Percentiles rank a stretch among this genome's conserved stretches.
Conservation (phyloP, 2,888 invertebrate genomes). For the Miltochrista miniata region DNA sequence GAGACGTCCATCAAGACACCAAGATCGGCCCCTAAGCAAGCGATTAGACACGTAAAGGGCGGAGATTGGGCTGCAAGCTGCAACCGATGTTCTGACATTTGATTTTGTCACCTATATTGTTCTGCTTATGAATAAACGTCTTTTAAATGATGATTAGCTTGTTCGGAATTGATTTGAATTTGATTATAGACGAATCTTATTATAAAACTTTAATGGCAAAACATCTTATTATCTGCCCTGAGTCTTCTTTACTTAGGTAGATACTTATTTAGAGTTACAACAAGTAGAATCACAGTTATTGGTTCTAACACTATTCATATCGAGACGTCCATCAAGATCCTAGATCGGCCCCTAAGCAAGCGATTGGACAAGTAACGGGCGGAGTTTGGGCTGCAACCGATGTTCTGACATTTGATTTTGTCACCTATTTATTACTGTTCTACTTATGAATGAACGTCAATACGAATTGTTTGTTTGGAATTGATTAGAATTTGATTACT, state of each 20-base stretch:
- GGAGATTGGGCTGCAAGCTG: conserved; percentile 26
- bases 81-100: conserved; percentile 17
- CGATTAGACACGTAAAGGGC: conserved; percentile 54
- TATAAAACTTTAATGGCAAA: too few relatives aligned
- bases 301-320: conserved; percentile 62
- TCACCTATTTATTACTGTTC: conserved; percentile 3
- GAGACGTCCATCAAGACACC: conserved; percentile 62
- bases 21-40: conserved; percentile 47
- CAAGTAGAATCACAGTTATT: conserved; percentile 73
- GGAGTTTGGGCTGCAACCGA: conserved; percentile 25
- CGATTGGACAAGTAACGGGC: conserved; percentile 54
- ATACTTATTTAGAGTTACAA: too few relatives aligned
- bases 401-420: conserved; percentile 20
- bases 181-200: too few relatives aligned
- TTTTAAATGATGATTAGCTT: too few relatives aligned
- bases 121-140: too few relatives aligned
- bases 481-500: too few relatives aligned
- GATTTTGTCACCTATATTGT: conserved; percentile 13
- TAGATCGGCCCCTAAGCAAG: conserved; percentile 46
- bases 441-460: too few relatives aligned
- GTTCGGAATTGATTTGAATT: too few relatives aligned
- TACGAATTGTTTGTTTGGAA: too few relatives aligned
- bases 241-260: too few relatives aligned
- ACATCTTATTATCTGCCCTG: too few relatives aligned
- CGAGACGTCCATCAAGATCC: conserved; percentile 63